Percentiles rank a stretch among this genome's conserved stretches.
phyloP scores from a whole-genome alignment of 2,888 invertebrate species.

The Tyria jacobaeae region DNA sequence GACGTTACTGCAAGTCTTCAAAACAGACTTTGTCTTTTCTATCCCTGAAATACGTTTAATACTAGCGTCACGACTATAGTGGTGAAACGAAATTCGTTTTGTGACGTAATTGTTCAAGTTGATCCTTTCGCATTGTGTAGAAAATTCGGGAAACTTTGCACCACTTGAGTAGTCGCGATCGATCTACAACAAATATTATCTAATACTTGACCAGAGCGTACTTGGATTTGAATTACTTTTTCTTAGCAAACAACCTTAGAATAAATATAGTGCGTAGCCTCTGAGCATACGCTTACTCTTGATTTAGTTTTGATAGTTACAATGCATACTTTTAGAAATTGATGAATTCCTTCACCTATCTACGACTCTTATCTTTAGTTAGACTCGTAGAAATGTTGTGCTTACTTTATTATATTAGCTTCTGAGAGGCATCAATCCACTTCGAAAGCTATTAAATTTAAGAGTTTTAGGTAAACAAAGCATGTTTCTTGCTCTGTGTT shows the following conservation, averaged over 20 bases:
- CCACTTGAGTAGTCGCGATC: slow-evolving; percentile 42
- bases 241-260: slow-evolving; percentile 49
- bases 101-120: slow-evolving; percentile 48
- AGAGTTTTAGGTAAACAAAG: slow-evolving; percentile 54
- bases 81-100: slow-evolving; percentile 51
- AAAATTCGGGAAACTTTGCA: slow-evolving; percentile 46
- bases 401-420: slow-evolving; percentile 60
- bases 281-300: slow-evolving; percentile 15
- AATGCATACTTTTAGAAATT: slow-evolving; percentile 31
- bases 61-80: slow-evolving; percentile 26
- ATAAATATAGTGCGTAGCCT: slow-evolving; percentile 26
- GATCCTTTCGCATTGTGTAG: slow-evolving; percentile 49
- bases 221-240: slow-evolving; percentile 54
- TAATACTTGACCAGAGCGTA: slow-evolving; percentile 48
- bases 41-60: slow-evolving; percentile 48
- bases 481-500: slow-evolving; percentile 26
- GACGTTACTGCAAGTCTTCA: slow-evolving; percentile 51
- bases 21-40: slow-evolving; percentile 50
- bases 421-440: slow-evolving; percentile 53
- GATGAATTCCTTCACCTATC: slow-evolving; percentile 26
- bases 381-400: slow-evolving; percentile 50
- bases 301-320: slow-evolving; percentile 40
- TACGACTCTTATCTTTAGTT: slow-evolving; percentile 49
- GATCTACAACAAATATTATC: slow-evolving; percentile 58
- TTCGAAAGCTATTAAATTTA: slow-evolving; percentile 61